Evolutionary conservation across 92 coral and sea anemone species (phyloP).

Genomic region (Siderastrea siderea): DNA sequence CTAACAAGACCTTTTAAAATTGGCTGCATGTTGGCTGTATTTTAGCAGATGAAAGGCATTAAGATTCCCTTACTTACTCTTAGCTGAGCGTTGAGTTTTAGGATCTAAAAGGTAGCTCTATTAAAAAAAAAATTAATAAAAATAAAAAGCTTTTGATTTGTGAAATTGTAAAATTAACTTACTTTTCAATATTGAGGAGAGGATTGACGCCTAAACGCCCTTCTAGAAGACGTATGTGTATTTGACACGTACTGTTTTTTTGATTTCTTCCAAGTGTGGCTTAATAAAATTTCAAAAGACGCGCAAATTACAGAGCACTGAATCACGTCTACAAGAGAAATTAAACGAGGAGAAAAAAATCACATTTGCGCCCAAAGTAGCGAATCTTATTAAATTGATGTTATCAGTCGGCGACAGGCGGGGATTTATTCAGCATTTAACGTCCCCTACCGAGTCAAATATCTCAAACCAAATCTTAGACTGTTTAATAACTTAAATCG

Average conservation of each 20-base stretch:
- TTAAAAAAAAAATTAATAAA: no score
- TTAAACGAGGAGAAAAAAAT: background rate
- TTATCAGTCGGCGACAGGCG: background rate
- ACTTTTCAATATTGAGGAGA: no score
- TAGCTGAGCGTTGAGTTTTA: no score
- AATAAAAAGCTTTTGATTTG: no score
- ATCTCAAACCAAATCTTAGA: background rate
- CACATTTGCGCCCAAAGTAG: background rate
- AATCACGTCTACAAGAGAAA: background rate
- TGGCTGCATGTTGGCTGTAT: no score
- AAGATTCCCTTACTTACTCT: no score
- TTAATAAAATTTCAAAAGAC: no score
- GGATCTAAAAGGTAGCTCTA: no score
- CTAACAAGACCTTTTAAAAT: no score
- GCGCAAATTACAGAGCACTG: background rate
- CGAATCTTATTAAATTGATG: conserved; percentile 4
- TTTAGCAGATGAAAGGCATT: no score
- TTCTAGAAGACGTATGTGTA: background rate
- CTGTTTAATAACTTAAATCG: conserved; percentile 5
- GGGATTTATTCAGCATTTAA: background rate
- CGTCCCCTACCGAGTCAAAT: conserved; percentile 3
- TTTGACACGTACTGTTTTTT: background rate
- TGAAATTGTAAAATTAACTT: no score
- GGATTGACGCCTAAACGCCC: background rate
- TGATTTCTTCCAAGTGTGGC: background rate